Conservation (phyloP, 1,140 invertebrate species). For the Berghia stephanieae region DNA sequence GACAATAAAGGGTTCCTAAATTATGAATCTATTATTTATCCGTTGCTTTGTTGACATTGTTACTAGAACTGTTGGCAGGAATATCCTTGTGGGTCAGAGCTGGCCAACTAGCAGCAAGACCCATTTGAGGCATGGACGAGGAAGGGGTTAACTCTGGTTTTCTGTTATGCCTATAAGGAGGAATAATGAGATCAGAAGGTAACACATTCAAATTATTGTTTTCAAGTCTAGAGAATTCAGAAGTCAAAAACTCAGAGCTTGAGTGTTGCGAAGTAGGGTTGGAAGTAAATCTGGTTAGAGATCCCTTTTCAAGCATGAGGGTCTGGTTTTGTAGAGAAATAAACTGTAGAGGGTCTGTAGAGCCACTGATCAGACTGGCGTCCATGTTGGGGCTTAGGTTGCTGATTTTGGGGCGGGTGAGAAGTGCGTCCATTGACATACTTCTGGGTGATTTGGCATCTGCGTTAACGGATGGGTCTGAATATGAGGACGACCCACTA, state of each 20-base stretch:
- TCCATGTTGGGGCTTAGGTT: slow-evolving; percentile 48
- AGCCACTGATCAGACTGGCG: slow-evolving; percentile 36
- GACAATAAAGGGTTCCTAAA: too few species aligned
- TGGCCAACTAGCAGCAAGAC: slow-evolving; percentile 42
- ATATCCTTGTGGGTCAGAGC: too few species aligned
- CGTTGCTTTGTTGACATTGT: too few species aligned
- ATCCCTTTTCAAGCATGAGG: slow-evolving; percentile 34
- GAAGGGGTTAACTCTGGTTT: background rate
- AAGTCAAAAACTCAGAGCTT: background rate
- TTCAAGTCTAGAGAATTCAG: background rate
- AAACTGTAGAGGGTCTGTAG: slow-evolving; percentile 33
- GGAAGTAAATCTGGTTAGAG: slow-evolving; percentile 25
- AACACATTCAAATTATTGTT: background rate
- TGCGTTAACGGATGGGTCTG: too few species aligned
- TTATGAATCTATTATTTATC: too few species aligned
- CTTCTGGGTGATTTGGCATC: slow-evolving; percentile 22
- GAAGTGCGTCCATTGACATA: slow-evolving; percentile 49
- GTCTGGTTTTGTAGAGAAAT: slow-evolving; percentile 36
- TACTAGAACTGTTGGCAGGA: too few species aligned
- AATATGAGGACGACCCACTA: too few species aligned
- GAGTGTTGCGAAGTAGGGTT: slow-evolving; percentile 1
- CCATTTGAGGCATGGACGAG: background rate
- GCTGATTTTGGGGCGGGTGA: slow-evolving; percentile 49
- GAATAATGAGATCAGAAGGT: background rate
- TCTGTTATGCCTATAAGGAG: background rate